phyloP scores from a whole-genome alignment of 2,888 invertebrate species.

The Endomychus coccineus region DNA sequence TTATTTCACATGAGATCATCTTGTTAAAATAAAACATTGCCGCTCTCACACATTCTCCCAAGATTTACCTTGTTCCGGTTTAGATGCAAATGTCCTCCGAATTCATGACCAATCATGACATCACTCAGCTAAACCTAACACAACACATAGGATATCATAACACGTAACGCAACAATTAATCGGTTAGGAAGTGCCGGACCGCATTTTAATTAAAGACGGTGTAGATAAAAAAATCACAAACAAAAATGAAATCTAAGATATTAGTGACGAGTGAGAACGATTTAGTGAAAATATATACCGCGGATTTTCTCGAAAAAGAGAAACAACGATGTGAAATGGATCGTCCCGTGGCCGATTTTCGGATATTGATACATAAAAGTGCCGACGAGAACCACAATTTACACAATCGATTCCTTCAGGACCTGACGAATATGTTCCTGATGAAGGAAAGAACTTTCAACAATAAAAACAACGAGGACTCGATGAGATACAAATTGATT shows the following conservation, averaged over 20 bases:
- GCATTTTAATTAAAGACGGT: neutral
- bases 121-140: conserved; percentile 9
- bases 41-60: too few species aligned
- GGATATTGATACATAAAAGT: conserved; percentile 8
- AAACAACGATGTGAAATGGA: conserved; percentile 12
- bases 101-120: conserved; percentile 15
- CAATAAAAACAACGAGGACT: conserved; percentile 11
- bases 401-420: conserved; percentile 10
- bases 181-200: neutral
- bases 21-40: too few species aligned
- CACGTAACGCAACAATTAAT: too few species aligned
- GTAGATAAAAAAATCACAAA: neutral
- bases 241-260: conserved; percentile 11
- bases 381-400: conserved; percentile 13
- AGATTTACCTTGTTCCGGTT: conserved; percentile 16
- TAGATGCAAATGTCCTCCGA: conserved; percentile 15
- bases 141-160: too few species aligned
- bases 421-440: conserved; percentile 12
- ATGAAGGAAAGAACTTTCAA: conserved; percentile 11
- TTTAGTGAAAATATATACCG: conserved; percentile 7
- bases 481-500: conserved; percentile 6
- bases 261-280: conserved; percentile 3
- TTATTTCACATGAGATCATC: too few species aligned
- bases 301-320: conserved; percentile 12
- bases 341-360: conserved; percentile 10